Evolutionary conservation across 2,797 vertebrate species (phyloP), one percentile per base, ranked within the genome.

Genomic region (Gephyroberyx darwinii): DNA sequence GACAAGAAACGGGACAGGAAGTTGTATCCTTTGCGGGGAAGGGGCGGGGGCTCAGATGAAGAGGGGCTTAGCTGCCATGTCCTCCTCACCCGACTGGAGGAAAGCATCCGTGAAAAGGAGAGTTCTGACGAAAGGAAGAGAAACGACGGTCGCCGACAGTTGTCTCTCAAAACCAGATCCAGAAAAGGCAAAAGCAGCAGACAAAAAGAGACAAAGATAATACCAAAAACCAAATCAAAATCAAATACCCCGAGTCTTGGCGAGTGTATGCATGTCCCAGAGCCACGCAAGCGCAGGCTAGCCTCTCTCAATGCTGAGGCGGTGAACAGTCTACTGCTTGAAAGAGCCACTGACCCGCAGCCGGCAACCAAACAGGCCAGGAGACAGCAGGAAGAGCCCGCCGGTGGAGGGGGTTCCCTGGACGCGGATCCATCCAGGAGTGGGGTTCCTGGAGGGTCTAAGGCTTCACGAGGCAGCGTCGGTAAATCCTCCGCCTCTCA

Each of bases 281-380:
- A 96, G 84, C 97, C 96, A 20, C 94, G 98, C 55, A 98, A 98
- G 71, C 95, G 98, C 33, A 91, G 97, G 5, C 88, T 99, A 71
- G 98, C 97, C 43, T 98, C 97, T 12, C 95, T 99, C 47, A 99
- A 99, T 0, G 98, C 98, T 0, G 98, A 99, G 90, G 97, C 96
- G 0, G 96, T 99, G 20, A 99, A 98, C 91, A 98, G 96, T 73
- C 89, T 98, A 14, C 93, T 99, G 22, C 94, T 99, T 0, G 97
- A 98, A 74, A 94, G 96, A 69, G 43, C 83, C 1, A 92, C 93
- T 0, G 95, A 95, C 4, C 81, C 90, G 35, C 91, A 92, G 57
- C 79, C 76, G 0, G 80, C 88, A 8, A 83, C 90, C 61, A 93
- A 91, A 82, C 85, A 87, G 67, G 77, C 90, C 76, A 92, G 89